Conservation (phyloP, 2,797 vertebrate genomes). For the Lagorchestes hirsutus region DNA sequence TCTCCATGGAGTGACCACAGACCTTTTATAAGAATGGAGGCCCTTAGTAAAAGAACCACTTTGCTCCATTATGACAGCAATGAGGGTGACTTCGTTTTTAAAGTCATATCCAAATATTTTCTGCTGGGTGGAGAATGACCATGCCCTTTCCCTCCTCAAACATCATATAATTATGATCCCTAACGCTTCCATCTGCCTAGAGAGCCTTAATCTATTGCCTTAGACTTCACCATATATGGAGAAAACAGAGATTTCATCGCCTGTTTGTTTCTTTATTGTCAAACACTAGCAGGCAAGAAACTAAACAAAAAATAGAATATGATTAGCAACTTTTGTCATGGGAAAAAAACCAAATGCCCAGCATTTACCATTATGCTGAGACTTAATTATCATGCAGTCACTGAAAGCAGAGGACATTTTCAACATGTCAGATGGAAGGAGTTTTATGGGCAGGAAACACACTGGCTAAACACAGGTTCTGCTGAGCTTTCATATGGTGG, state of each 20-base stretch:
- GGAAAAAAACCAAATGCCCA: constrained; percentile 47
- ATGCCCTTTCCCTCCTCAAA: constrained; percentile 47
- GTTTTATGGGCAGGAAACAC: background rate
- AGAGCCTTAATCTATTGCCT: constrained; percentile 48
- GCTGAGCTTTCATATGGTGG: background rate
- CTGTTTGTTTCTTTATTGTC: constrained; percentile 65
- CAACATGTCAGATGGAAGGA: constrained; percentile 62
- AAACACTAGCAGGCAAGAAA: constrained; percentile 76
- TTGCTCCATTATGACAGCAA: background rate
- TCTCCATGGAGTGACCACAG: background rate
- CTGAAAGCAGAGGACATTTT: constrained; percentile 35
- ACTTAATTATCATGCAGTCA: constrained; percentile 27
- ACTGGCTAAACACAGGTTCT: background rate
- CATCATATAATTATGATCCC: constrained; percentile 20
- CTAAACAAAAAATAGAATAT: constrained; percentile 74
- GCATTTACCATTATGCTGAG: constrained; percentile 30
- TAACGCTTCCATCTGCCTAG: constrained; percentile 56
- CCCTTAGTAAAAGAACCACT: background rate
- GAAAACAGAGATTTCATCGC: constrained; percentile 71
- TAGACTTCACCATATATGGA: constrained; percentile 83
- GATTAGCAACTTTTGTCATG: constrained; percentile 64
- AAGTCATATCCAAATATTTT: constrained; percentile 78
- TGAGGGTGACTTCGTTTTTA: constrained; percentile 52
- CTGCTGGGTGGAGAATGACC: constrained; percentile 61
- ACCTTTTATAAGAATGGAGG: background rate